phyloP scores from a whole-genome alignment of 2,113 vertebrate species.

The Candoia aspera region DNA sequence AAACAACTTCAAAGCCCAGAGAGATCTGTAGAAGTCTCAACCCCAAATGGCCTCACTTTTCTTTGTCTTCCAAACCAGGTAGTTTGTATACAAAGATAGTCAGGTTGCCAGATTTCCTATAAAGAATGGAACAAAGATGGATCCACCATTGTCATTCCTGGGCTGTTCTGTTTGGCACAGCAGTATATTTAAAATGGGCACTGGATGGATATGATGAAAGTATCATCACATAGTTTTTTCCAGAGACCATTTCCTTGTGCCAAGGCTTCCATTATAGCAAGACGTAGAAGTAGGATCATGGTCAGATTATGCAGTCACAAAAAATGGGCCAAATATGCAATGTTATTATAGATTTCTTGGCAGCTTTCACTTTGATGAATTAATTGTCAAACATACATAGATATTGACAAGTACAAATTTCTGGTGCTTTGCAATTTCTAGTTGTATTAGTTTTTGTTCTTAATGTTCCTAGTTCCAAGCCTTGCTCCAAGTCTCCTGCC shows the following conservation, averaged over 20 bases:
- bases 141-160: neutral
- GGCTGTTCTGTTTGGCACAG: neutral
- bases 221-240: neutral
- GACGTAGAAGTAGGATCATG: neutral
- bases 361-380: neutral
- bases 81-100: neutral
- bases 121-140: neutral
- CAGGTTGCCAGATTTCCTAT: neutral
- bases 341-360: neutral
- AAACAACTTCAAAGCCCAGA: neutral
- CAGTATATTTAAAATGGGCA: neutral
- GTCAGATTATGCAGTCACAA: neutral
- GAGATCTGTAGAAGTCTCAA: neutral
- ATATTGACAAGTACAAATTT: neutral
- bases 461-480: too few relatives aligned
- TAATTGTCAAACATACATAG: neutral
- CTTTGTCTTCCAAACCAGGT: neutral
- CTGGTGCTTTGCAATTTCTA: neutral
- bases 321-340: neutral
- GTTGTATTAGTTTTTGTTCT: neutral
- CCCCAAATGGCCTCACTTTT: neutral
- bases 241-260: neutral
- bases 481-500: too few relatives aligned
- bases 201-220: neutral
- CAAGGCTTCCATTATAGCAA: neutral